Percentiles rank a stretch among this genome's conserved stretches.
Conservation (phyloP, 2,797 vertebrate genomes). For the Rallus crepitans region DNA sequence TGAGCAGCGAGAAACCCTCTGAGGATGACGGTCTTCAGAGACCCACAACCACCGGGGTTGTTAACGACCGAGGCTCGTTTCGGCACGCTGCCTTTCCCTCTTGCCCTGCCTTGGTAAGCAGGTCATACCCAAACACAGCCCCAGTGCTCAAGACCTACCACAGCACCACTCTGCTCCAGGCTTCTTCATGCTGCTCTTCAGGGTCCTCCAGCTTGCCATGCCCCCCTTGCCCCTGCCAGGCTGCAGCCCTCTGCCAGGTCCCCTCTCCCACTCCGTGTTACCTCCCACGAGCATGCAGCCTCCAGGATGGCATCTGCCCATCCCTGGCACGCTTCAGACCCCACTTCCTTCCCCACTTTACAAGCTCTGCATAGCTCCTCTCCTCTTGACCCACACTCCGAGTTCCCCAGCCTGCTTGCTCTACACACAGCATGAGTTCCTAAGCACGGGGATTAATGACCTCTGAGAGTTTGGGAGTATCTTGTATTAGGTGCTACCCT, state of each 20-base stretch:
- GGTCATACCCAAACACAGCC: neutral
- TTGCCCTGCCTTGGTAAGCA: neutral
- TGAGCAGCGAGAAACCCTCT: neutral
- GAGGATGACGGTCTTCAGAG: neutral
- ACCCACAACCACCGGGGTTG: rapidly evolving
- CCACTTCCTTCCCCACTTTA: neutral
- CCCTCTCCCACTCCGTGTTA: rapidly evolving
- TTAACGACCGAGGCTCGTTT: rapidly evolving
- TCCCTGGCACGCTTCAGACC: rapidly evolving
- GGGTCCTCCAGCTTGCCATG: neutral
- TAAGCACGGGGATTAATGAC: neutral
- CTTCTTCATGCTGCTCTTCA: neutral
- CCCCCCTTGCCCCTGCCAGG: neutral
- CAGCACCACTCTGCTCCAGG: neutral
- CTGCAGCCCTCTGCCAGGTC: neutral
- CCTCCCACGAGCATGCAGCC: neutral
- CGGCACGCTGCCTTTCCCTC: neutral
- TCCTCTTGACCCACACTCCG: neutral
- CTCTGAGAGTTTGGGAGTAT: neutral
- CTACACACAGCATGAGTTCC: neutral
- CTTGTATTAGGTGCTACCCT: neutral
- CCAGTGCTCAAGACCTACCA: neutral
- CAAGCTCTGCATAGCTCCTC: neutral
- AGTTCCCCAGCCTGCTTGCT: neutral
- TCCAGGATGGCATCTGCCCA: neutral